Percentiles rank a stretch among this genome's conserved stretches.
Conservation (phyloP, 2,888 invertebrate genomes). For the Agrotis clavis region DNA sequence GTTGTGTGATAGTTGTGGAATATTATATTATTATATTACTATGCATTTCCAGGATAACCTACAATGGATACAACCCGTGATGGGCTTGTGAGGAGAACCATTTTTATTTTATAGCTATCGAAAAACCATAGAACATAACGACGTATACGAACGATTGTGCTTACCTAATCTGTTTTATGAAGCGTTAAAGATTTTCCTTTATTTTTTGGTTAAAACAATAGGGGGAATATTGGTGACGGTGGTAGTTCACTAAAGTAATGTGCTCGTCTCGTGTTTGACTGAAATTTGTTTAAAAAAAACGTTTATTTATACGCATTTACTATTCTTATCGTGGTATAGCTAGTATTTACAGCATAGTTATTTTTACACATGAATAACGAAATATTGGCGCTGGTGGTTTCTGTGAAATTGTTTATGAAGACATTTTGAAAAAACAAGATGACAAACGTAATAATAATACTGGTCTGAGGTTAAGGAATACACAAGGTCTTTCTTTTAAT, state of each 20-base stretch:
- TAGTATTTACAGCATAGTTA: no score
- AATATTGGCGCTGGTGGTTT: neutral
- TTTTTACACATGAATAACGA: no score
- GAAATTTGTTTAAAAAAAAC: neutral
- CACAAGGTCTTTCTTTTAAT: no score
- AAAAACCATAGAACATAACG: constrained; percentile 68
- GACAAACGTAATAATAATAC: neutral
- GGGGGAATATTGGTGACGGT: neutral
- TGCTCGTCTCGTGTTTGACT: neutral
- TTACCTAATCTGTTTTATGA: constrained; percentile 66
- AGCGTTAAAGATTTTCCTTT: constrained; percentile 56
- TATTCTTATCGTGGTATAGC: neutral
- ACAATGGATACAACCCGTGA: constrained; percentile 62
- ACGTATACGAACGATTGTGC: constrained; percentile 60
- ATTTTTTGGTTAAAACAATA: constrained; percentile 43
- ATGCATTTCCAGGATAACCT: constrained; percentile 64
- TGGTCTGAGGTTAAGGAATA: no score
- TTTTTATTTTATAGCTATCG: constrained; percentile 67
- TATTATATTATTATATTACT: no score
- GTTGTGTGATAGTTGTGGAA: no score
- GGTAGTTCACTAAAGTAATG: no score
- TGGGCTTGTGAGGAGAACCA: constrained; percentile 56
- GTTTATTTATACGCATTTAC: neutral
- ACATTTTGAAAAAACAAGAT: neutral
- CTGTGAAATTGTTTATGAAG: neutral